Evolutionary conservation across 2,113 vertebrate genomes (phyloP).

Genomic region (Rhynchomys soricoides): DNA sequence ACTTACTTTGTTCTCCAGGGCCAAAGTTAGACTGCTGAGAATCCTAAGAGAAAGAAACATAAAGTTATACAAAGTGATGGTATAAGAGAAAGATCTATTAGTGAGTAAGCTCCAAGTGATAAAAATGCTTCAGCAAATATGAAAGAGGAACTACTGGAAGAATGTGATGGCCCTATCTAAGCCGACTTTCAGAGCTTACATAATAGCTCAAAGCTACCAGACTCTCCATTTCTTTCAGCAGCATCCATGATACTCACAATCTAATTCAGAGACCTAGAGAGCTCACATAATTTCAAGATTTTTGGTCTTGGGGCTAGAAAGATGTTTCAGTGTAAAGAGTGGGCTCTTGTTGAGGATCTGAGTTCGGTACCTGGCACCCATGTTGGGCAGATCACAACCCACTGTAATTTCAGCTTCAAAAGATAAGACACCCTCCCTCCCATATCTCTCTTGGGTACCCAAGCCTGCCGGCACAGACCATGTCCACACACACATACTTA

Average conservation of each 20-base stretch:
- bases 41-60: slow-evolving; percentile 87
- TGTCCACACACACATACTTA: not conserved
- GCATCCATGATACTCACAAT: not conserved
- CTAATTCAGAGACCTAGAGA: slow-evolving; percentile 36
- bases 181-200: not conserved
- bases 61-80: slow-evolving; percentile 64
- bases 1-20: slow-evolving; percentile 95
- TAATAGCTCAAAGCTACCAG: not conserved
- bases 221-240: slow-evolving; percentile 45
- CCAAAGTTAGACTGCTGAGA: slow-evolving; percentile 91
- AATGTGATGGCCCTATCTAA: slow-evolving; percentile 5
- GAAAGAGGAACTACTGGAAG: slow-evolving; percentile 11
- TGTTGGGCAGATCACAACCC: not conserved
- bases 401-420: not conserved
- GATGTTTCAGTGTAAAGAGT: not conserved
- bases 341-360: not conserved
- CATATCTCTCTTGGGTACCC: not conserved
- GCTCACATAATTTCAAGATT: slow-evolving; percentile 41
- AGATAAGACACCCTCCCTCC: no score
- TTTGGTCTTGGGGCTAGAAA: slow-evolving; percentile 5
- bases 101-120: slow-evolving; percentile 36
- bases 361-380: not conserved
- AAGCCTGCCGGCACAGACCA: not conserved
- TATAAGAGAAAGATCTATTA: slow-evolving; percentile 18
- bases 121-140: slow-evolving; percentile 37